Evolutionary conservation across 2,797 vertebrate genomes (phyloP).

Genomic region (Valencia hispanica): DNA sequence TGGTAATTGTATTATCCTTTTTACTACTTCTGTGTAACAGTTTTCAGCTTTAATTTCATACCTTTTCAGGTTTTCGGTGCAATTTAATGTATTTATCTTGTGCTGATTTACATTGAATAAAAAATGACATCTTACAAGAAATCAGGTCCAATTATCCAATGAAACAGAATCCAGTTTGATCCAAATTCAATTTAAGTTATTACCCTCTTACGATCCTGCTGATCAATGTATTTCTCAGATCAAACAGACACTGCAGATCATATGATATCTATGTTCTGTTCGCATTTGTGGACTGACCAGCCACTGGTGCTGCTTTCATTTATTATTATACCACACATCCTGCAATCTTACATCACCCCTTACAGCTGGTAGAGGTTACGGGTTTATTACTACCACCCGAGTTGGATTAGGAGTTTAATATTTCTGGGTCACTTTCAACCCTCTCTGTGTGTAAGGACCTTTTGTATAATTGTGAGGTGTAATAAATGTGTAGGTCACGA

Average conservation of each 20-base stretch:
- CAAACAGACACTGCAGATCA: background rate
- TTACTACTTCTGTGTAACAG: background rate
- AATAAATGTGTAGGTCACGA: background rate
- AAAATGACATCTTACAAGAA: background rate
- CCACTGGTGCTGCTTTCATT: background rate
- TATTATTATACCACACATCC: background rate
- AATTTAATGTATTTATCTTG: background rate
- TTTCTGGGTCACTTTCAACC: background rate
- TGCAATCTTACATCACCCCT: background rate
- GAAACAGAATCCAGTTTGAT: background rate
- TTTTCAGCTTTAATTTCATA: background rate
- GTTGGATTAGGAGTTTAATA: background rate
- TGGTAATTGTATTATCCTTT: background rate
- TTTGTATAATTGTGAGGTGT: background rate
- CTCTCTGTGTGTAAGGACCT: background rate
- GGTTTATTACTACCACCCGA: background rate
- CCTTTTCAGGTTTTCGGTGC: background rate
- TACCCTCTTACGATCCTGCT: background rate
- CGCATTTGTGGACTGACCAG: background rate
- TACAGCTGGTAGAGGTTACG: background rate
- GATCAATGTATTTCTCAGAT: background rate
- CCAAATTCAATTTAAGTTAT: background rate
- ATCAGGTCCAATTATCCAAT: background rate
- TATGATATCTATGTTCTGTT: background rate
- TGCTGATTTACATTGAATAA: background rate